These are phyloP conservation scores for Calidris pygmaea DNA, from an alignment of 2,113 vertebrate genomes.

Conservation along the genomic window DNA sequence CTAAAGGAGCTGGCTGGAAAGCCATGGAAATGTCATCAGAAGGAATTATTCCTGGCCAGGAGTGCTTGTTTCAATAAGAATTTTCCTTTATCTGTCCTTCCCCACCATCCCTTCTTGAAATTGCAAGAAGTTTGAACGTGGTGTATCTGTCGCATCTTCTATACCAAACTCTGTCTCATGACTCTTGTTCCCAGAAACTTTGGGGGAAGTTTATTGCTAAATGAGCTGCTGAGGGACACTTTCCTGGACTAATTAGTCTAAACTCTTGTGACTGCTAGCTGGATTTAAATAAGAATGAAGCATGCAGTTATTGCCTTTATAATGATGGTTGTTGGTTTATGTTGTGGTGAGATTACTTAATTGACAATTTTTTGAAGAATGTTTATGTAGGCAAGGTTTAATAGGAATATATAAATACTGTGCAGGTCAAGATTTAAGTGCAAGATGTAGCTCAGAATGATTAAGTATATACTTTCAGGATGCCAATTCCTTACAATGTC, in stretches of 20 bases:
- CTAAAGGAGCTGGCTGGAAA: constrained; percentile 55
- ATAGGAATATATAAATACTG: neutral
- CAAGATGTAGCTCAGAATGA: neutral
- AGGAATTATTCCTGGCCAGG: constrained; percentile 71
- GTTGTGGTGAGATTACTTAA: neutral
- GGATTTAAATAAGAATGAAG: neutral
- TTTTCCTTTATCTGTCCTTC: neutral
- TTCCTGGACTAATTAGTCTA: neutral
- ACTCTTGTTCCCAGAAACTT: neutral
- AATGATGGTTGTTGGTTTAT: neutral
- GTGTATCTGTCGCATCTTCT: constrained; percentile 5
- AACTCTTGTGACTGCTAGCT: neutral
- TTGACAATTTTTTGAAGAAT: neutral
- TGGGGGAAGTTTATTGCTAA: constrained; percentile 28
- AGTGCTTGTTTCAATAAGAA: constrained; percentile 27
- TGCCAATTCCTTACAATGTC: neutral
- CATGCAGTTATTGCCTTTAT: neutral
- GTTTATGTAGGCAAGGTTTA: neutral
- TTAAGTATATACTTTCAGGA: neutral
- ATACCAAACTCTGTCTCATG: neutral
- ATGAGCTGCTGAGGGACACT: constrained; percentile 47
- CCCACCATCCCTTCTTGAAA: neutral
- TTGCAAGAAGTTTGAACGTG: neutral
- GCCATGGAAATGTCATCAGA: constrained; percentile 68
- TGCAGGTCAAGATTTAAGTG: neutral